phyloP scores from a whole-genome alignment of 1,140 invertebrate species.

The Zaprionus gabonicus region DNA sequence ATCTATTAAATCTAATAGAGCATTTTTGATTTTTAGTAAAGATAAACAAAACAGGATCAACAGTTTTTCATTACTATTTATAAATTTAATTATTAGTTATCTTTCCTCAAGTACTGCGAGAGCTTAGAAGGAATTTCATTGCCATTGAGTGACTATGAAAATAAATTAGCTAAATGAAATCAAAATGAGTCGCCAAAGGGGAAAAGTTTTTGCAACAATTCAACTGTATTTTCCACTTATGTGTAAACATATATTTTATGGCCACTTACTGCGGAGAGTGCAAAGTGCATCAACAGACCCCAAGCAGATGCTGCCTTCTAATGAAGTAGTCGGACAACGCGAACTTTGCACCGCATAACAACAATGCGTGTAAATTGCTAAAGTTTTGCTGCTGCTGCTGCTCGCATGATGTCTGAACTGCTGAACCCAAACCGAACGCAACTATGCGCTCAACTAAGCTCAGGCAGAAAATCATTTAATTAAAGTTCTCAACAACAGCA shows the following conservation, averaged over 20 bases:
- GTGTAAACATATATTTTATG: conserved; percentile 4
- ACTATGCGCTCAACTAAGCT: conserved; percentile 17
- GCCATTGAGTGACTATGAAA: background rate
- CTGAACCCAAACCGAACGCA: conserved; percentile 28
- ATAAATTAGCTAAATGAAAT: background rate
- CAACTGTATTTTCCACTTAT: background rate
- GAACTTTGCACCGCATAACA: conserved; percentile 42
- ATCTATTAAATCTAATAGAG: background rate
- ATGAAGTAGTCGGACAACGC: conserved; percentile 54
- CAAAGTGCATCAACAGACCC: background rate
- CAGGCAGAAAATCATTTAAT: conserved; percentile 73
- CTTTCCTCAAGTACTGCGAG: background rate
- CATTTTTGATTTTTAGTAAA: background rate
- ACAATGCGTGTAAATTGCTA: conserved; percentile 73
- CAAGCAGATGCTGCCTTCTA: conserved; percentile 16
- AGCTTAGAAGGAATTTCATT: background rate
- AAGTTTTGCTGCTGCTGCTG: conserved; percentile 48
- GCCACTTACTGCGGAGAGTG: background rate
- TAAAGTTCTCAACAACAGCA: conserved; percentile 54
- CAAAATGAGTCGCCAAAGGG: background rate
- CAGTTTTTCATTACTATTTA: background rate
- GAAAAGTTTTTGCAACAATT: background rate
- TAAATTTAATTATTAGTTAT: background rate
- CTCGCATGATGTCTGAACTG: conserved; percentile 55
- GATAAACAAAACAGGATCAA: background rate